These are phyloP conservation scores for Caenorhabditis latens DNA, from an alignment of 1,140 invertebrate species.

Conservation along the genomic window DNA sequence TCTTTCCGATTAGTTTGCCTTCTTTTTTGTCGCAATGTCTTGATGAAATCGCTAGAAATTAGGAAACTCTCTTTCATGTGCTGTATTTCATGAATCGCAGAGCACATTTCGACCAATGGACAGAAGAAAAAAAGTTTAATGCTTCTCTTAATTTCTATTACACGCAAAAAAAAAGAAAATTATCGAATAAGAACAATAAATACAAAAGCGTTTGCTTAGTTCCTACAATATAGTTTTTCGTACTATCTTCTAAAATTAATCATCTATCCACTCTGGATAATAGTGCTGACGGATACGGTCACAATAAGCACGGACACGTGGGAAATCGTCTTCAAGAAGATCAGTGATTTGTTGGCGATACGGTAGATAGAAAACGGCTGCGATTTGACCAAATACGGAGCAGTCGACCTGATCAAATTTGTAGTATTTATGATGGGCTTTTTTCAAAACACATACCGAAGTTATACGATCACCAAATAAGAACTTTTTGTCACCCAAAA, in stretches of 20 bases:
- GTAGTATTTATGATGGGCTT: neutral
- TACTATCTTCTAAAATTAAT: conserved; percentile 22
- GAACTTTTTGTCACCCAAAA: conserved; percentile 68
- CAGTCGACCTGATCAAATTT: conserved; percentile 64
- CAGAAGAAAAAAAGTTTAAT: too few species aligned
- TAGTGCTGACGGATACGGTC: conserved; percentile 65
- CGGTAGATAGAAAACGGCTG: conserved; percentile 64
- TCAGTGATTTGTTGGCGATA: conserved; percentile 66
- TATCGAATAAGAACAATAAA: too few species aligned
- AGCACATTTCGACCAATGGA: too few species aligned
- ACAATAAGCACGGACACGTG: conserved; percentile 60
- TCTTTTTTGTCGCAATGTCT: too few species aligned
- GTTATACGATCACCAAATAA: conserved; percentile 64
- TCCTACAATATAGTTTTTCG: too few species aligned
- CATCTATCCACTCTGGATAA: conserved; percentile 67
- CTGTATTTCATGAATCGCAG: too few species aligned
- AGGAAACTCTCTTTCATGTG: too few species aligned
- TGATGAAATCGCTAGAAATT: too few species aligned
- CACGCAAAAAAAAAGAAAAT: too few species aligned
- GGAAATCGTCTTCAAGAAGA: conserved; percentile 68
- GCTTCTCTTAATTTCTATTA: too few species aligned
- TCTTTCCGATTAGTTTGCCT: neutral
- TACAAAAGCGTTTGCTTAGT: too few species aligned
- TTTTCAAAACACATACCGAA: conserved; percentile 28
- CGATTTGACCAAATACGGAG: conserved; percentile 66